A percentile compares a stretch with the other conserved stretches of the same genome.
These are phyloP conservation scores for Opisthocomus hoazin DNA, from an alignment of 2,113 vertebrate species.

Conservation along the genomic window DNA sequence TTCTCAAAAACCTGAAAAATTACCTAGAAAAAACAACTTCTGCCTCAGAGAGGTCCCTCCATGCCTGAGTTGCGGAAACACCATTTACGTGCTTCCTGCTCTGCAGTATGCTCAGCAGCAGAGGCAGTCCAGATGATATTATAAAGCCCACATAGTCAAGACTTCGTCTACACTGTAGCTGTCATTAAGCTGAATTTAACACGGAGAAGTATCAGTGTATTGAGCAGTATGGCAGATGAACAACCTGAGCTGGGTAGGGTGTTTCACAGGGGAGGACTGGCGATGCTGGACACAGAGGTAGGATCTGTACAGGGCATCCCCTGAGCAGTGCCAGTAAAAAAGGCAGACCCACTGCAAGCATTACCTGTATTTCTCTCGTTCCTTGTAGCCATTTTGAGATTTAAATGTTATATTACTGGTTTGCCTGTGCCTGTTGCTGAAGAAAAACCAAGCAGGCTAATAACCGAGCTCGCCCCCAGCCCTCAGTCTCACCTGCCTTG, in stretches of 20 bases:
- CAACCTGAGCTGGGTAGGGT: not conserved
- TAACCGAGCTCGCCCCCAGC: not conserved
- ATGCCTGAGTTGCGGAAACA: accelerated
- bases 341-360: not conserved
- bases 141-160: not conserved
- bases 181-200: not conserved
- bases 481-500: not conserved
- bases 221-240: not conserved
- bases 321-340: not conserved
- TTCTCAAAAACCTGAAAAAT: not conserved
- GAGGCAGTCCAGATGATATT: not conserved
- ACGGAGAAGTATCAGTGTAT: not conserved
- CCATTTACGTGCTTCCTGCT: not conserved
- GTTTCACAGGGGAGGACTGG: not conserved
- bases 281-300: not conserved
- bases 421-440: not conserved
- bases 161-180: not conserved
- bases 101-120: not conserved
- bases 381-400: not conserved
- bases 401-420: not conserved
- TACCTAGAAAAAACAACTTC: not conserved
- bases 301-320: not conserved
- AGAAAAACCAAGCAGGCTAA: not conserved
- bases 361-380: not conserved
- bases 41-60: not conserved